Conservation (phyloP, 2,113 vertebrate genomes). For the Neoarius graeffei region DNA sequence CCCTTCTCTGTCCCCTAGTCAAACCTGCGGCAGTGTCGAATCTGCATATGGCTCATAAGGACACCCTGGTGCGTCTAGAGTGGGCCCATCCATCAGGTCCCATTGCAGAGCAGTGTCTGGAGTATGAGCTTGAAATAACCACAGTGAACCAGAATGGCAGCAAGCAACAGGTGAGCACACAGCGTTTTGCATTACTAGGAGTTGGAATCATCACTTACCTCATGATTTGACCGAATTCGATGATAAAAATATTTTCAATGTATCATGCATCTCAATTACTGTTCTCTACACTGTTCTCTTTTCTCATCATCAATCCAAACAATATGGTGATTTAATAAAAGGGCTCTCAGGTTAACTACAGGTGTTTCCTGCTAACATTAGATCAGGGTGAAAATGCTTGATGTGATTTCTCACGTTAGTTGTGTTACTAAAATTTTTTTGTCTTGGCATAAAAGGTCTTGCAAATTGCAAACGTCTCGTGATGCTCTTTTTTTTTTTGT, state of each 20-base stretch:
- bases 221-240: neutral
- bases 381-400: neutral
- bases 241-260: neutral
- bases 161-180: conserved; percentile 14
- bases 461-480: neutral
- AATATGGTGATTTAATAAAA: neutral
- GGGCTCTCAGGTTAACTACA: neutral
- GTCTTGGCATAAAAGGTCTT: neutral
- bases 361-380: neutral
- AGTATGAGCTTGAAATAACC: conserved; percentile 76
- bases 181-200: neutral
- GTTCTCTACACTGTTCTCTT: neutral
- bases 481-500: neutral
- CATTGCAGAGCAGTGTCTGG: conserved; percentile 73
- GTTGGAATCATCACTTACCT: neutral
- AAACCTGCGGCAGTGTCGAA: conserved; percentile 68
- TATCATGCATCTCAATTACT: neutral
- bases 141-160: conserved; percentile 17
- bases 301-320: neutral
- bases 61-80: conserved; percentile 55
- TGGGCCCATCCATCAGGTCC: conserved; percentile 73
- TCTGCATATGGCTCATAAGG: conserved; percentile 54
- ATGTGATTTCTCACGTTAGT: neutral
- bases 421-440: neutral
- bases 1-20: conserved; percentile 62